phyloP scores from a whole-genome alignment of 1,140 invertebrate species.

The Penaeus japonicus region DNA sequence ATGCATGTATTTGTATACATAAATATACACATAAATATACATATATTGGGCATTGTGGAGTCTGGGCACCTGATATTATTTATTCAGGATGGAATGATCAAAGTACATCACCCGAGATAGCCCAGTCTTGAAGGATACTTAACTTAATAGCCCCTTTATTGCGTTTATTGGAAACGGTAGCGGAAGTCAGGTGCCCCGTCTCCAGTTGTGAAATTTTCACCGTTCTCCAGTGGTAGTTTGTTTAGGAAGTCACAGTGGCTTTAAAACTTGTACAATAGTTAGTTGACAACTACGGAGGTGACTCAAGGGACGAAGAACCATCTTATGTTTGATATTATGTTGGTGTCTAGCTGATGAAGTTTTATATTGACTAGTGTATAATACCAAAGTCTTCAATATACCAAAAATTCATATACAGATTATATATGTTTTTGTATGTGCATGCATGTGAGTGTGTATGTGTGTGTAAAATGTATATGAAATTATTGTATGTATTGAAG shows the following conservation, averaged over 20 bases:
- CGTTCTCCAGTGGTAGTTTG: slow-evolving; percentile 25
- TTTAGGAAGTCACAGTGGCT: slow-evolving; percentile 26
- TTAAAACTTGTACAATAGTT: slow-evolving; percentile 50
- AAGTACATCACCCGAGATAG: too few species aligned
- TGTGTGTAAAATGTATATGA: slow-evolving; percentile 37
- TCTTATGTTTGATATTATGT: too few species aligned
- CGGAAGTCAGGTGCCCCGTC: not conserved
- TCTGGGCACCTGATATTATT: not conserved
- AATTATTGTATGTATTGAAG: slow-evolving; percentile 21
- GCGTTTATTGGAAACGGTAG: too few species aligned
- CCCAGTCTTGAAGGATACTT: too few species aligned
- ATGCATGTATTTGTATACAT: too few species aligned
- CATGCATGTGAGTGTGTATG: slow-evolving; percentile 10
- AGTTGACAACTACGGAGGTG: slow-evolving; percentile 50
- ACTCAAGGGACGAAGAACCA: slow-evolving; percentile 23
- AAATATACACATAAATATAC: not conserved
- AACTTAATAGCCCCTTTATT: too few species aligned
- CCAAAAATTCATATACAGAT: slow-evolving; percentile 28
- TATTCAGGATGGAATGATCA: not conserved
- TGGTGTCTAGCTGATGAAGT: too few species aligned
- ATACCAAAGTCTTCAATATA: slow-evolving; percentile 13
- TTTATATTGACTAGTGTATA: too few species aligned
- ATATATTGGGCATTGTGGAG: slow-evolving; percentile 15
- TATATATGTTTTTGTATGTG: slow-evolving; percentile 23
- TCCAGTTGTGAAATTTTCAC: not conserved